Percentiles rank a stretch among this genome's conserved stretches.
Evolutionary conservation across 2,888 invertebrate genomes (phyloP).

Genomic region (Gisinianus flammeolus): DNA sequence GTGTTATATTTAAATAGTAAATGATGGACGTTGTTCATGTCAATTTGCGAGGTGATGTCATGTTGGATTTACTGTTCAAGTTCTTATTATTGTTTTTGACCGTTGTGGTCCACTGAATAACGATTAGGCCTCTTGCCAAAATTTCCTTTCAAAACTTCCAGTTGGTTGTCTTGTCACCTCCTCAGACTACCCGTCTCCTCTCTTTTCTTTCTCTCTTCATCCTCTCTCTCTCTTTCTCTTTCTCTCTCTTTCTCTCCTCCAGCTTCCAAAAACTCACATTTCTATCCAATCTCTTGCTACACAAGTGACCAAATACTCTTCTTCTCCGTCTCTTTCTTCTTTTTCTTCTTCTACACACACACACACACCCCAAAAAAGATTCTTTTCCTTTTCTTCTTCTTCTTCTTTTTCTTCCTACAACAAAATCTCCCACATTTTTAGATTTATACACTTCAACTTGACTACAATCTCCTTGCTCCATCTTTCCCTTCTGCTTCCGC

Average conservation of each 20-base stretch:
- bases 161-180: neutral
- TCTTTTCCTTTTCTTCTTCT: neutral
- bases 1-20: no score
- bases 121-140: constrained; percentile 46
- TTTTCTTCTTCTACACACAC: neutral
- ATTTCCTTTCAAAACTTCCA: constrained; percentile 13
- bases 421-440: neutral
- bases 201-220: constrained; percentile 35
- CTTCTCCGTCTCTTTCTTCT: neutral
- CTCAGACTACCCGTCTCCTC: constrained; percentile 1
- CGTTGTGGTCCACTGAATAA: constrained; percentile 41
- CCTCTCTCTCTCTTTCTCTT: constrained; percentile 12
- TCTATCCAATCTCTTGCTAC: neutral
- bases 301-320: no score
- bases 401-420: neutral
- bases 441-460: no score
- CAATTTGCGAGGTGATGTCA: no score
- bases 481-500: no score
- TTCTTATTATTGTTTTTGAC: constrained; percentile 19
- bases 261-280: neutral
- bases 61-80: neutral
- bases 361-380: no score
- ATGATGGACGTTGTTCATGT: no score
- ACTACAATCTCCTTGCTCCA: no score
- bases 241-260: neutral